Base-by-base conservation (phyloP, 2,113 vertebrate species). In the Tympanuchus pallidicinctus region DNA sequence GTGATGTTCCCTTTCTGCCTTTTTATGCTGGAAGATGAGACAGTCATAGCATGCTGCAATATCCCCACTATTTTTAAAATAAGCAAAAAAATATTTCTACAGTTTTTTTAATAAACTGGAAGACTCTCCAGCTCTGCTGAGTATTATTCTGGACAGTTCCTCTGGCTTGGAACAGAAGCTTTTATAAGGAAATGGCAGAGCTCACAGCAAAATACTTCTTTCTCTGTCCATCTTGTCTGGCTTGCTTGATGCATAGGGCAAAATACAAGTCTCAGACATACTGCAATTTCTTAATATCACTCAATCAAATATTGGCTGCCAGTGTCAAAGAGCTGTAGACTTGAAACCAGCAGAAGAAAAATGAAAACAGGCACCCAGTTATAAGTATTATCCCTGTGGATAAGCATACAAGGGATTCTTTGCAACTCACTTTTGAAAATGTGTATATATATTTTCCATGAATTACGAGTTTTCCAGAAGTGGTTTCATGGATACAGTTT, bases 41-140 rank as follows among this genome's bases (percentile, higher is more conserved):
- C 69, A 65, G 54, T 27, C 71, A 63, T 69, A 72, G 47, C 14
- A 19, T 42, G 67, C 87, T 80, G 79, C 42, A 94, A 78, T 82
- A 92, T 74, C 64, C 83, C 54, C 65, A 57, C 86, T 87, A 87
- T 78, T 86, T 94, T 79, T 80, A 74, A 95, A 89, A 88, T 42
- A 20, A 94, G 7, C 13, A 91, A 77, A 93, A 94, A 89, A 87
- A 38, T 21, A 85, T 74, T 88, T 93, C 42, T 71, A 47, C 1
- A 25, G 12, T 88, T 92, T 93, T 93, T 88, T 45, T 47, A 92
- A 67, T 13, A 83, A 67, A 50, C 25, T n/a, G 60, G 89, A 34
- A 92, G 43, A 38, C 4, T 86, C 32, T 70, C 67, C 27, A 43
- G 56, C 54, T 92, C 56, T 57, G 10, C 47, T 89, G 38, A 74